Evolutionary conservation across 2,888 invertebrate species (phyloP), one percentile per base, ranked within the genome.

Genomic region (Heliconius charithonia): DNA sequence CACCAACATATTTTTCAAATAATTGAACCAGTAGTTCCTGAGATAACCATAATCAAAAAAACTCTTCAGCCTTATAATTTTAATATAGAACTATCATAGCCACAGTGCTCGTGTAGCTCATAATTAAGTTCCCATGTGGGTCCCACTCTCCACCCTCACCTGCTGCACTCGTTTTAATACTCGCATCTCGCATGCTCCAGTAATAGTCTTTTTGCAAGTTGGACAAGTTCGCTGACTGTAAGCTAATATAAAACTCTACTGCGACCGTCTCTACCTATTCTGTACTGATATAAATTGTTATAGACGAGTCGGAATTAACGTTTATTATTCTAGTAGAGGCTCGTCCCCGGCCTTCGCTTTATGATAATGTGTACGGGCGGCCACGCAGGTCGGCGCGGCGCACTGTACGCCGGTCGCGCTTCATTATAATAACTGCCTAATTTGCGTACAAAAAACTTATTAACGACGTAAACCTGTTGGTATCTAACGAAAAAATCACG

Each of bases 311-410:
- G 25, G 56, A 77, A 81, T 78, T 67, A 72, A 75, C 71, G 76
- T 75, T 78, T 78, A 79, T 77, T 80, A 77, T 80, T 77, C 79
- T 79, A 76, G 72, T 79, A 82, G 81, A 82, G 82, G 82, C 83
- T 83, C 82, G 82, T 78, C 81, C 81, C 80, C 76, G 81, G 74
- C 83, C 82, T 83, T 83, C 83, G 80, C 69, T 74, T 78, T 83
- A 83, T 83, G 83, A 74, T 82, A 83, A 83, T 82, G 69, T 51
- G 77, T 80, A 77, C 80, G 45, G 37, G 9, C 37, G 75, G 27
- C 79, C 78, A 37, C 80, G 56, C 77, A 75, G 45, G 69, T 45
- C 51, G 51, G 2, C 51, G 51, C 51, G 51, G 51, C 51, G 3
- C 9, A 77, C 81, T 79, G 80, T 74, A 75, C 69, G 10, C 63